These are phyloP conservation scores for Piaya cayana DNA, from an alignment of 2,113 vertebrate species.

Conservation along the genomic window DNA sequence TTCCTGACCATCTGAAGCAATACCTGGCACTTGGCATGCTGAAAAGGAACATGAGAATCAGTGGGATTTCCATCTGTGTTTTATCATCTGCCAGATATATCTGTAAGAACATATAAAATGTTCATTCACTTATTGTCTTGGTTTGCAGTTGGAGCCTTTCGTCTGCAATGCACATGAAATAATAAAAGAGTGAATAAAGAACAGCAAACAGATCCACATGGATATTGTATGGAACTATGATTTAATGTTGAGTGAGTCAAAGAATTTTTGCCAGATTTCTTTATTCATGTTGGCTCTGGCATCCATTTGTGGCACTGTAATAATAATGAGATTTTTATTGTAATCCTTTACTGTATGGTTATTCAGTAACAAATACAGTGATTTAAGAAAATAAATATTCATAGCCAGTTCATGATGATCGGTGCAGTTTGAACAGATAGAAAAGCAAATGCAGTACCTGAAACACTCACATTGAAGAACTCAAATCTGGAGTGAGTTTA, in stretches of 20 bases:
- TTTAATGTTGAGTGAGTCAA: conserved; percentile 6
- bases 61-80: not conserved
- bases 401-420: conserved; percentile 11
- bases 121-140: conserved; percentile 6
- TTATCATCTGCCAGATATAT: conserved; percentile 15
- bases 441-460: conserved; percentile 47
- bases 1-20: conserved; percentile 43
- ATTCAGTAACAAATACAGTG: conserved; percentile 15
- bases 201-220: not conserved
- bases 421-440: conserved; percentile 2
- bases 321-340: conserved; percentile 15
- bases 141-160: conserved; percentile 31
- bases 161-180: conserved; percentile 31
- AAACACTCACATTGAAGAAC: not conserved
- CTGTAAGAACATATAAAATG: conserved; percentile 36
- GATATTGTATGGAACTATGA: not conserved
- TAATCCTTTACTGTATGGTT: not conserved
- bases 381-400: conserved; percentile 57
- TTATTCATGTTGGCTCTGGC: conserved; percentile 15
- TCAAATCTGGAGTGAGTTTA: not conserved
- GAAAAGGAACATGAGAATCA: conserved; percentile 16
- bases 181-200: conserved; percentile 42
- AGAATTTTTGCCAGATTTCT: conserved; percentile 37
- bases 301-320: not conserved
- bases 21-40: not conserved